These are phyloP conservation scores for Chloroceryle inda DNA, from an alignment of 2,797 vertebrate genomes.

Conservation along the genomic window DNA sequence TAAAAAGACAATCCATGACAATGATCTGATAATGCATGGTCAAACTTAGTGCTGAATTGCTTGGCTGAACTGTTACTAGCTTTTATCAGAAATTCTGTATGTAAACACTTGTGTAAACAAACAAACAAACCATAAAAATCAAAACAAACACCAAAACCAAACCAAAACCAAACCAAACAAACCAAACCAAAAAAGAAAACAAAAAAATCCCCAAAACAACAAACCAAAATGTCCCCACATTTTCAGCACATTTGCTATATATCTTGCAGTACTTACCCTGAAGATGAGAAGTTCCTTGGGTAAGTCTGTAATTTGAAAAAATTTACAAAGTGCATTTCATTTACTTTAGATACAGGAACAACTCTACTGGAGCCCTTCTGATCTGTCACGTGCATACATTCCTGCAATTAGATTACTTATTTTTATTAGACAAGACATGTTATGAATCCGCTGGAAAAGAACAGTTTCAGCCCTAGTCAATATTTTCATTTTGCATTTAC, in stretches of 20 bases:
- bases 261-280: background rate
- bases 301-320: background rate
- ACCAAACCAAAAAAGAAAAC: too few species aligned
- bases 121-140: too few species aligned
- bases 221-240: background rate
- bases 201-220: too few species aligned
- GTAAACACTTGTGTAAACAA: background rate
- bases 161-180: too few species aligned
- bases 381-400: background rate
- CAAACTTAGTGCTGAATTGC: background rate
- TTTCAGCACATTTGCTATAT: background rate
- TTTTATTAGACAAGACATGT: background rate
- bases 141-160: background rate
- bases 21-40: background rate
- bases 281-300: background rate
- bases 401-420: background rate
- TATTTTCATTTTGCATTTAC: background rate
- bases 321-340: background rate
- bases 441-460: constrained; percentile 2
- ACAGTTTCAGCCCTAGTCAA: background rate
- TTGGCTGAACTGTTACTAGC: background rate
- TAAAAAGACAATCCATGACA: background rate
- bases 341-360: background rate
- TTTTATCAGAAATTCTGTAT: background rate
- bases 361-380: background rate